Evolutionary conservation across 2,888 invertebrate species (phyloP).

Genomic region (Lasioglossum calceatum): DNA sequence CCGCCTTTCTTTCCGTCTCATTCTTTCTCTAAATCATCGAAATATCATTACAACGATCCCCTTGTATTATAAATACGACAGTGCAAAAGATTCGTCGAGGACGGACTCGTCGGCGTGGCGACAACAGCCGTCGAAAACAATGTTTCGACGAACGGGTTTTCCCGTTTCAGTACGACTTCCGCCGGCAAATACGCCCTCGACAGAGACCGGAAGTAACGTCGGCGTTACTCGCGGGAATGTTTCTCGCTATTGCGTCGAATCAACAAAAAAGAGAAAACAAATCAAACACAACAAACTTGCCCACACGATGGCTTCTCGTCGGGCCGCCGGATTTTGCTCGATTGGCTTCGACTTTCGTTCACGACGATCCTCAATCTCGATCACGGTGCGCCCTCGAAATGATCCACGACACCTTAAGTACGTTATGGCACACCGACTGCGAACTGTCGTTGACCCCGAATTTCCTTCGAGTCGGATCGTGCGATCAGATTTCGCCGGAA

Average conservation of each 20-base stretch:
- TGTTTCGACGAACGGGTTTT: background rate
- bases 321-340: background rate
- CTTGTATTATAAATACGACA: constrained; percentile 68
- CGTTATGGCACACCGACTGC: constrained; percentile 77
- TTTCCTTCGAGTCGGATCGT: constrained; percentile 44
- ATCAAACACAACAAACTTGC: constrained; percentile 30
- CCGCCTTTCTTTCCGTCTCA: background rate
- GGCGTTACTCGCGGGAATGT: constrained; percentile 62
- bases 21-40: constrained; percentile 58
- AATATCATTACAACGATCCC: constrained; percentile 65
- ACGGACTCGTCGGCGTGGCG: constrained; percentile 24
- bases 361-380: constrained; percentile 21
- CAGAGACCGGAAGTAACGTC: constrained; percentile 56
- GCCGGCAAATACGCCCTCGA: constrained; percentile 26
- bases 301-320: constrained; percentile 10
- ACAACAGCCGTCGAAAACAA: background rate
- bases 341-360: constrained; percentile 2
- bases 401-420: constrained; percentile 62
- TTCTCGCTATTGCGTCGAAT: constrained; percentile 49
- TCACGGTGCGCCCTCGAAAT: constrained; percentile 51
- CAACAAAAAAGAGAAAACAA: constrained; percentile 23
- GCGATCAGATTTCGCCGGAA: constrained; percentile 9
- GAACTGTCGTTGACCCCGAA: constrained; percentile 43
- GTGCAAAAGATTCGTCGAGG: constrained; percentile 49
- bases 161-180: background rate